These are phyloP conservation scores for Sorex maritimensis DNA, from an alignment of 2,797 vertebrate species.

Conservation along the genomic window DNA sequence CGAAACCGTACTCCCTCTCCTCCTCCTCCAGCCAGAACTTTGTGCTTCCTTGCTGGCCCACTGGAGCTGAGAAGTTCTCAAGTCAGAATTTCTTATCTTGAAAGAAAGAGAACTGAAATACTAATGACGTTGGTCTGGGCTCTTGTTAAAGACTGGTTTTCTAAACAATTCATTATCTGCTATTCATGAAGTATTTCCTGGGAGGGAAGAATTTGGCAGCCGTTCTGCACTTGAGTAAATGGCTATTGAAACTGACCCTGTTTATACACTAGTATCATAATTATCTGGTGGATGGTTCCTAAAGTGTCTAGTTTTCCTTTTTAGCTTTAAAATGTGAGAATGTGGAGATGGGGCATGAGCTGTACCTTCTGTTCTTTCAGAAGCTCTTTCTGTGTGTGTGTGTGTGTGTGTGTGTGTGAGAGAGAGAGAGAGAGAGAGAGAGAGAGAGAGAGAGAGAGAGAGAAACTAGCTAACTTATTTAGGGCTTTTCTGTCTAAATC, in stretches of 20 bases:
- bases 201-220: conserved; percentile 69
- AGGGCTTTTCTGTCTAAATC: conserved; percentile 25
- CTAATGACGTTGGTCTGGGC: not conserved
- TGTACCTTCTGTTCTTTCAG: not conserved
- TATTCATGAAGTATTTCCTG: conserved; percentile 71
- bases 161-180: conserved; percentile 71
- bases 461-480: conserved; percentile 17
- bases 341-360: not conserved
- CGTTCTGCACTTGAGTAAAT: not conserved
- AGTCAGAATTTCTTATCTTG: conserved; percentile 44
- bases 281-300: conserved; percentile 22
- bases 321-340: not conserved
- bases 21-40: not conserved
- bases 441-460: no score
- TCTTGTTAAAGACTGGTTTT: conserved; percentile 45
- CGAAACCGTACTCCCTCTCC: no score
- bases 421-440: no score
- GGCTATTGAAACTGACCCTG: conserved; percentile 21
- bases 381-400: not conserved
- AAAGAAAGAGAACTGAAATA: conserved; percentile 24
- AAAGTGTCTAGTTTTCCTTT: not conserved
- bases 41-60: not conserved
- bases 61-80: conserved; percentile 4
- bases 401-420: not conserved
- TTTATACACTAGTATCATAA: not conserved